phyloP scores from a whole-genome alignment of 2,113 vertebrate species.

The Rhinopomastus cyanomelas region DNA sequence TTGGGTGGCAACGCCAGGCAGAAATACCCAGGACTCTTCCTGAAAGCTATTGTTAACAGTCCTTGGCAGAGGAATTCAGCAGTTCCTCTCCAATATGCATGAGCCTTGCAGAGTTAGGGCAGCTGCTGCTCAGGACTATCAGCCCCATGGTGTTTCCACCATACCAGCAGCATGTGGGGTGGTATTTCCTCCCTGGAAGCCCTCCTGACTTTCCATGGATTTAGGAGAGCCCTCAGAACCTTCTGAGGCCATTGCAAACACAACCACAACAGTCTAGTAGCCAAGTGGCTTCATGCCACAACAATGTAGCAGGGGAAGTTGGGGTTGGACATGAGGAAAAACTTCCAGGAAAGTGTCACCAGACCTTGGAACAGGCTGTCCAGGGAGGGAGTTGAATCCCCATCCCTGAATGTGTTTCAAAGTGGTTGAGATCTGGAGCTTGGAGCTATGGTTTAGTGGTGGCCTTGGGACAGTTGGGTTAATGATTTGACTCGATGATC shows the following conservation, averaged over 20 bases:
- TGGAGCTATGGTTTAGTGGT: too few species aligned
- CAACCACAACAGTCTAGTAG: fast-evolving
- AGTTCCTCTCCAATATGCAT: neutral
- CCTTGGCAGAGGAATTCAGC: neutral
- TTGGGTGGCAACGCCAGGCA: neutral
- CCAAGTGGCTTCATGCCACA: too few species aligned
- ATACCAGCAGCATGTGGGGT: fast-evolving
- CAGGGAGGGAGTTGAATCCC: too few species aligned
- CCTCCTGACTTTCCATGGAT: neutral
- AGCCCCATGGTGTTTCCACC: fast-evolving
- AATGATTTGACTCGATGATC: too few species aligned
- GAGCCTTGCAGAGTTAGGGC: neutral
- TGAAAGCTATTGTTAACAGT: neutral
- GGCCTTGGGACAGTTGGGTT: too few species aligned
- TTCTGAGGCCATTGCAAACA: neutral
- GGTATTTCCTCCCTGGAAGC: neutral
- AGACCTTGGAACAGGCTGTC: too few species aligned
- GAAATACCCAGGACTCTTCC: neutral
- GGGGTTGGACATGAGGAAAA: too few species aligned
- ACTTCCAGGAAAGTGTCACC: too few species aligned
- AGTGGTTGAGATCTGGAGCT: too few species aligned
- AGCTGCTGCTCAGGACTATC: neutral
- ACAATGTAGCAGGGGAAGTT: too few species aligned
- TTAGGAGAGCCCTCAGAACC: neutral
- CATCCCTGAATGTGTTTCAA: too few species aligned